Evolutionary conservation across 2,113 vertebrate species (phyloP).

Genomic region (Xerus inauris): DNA sequence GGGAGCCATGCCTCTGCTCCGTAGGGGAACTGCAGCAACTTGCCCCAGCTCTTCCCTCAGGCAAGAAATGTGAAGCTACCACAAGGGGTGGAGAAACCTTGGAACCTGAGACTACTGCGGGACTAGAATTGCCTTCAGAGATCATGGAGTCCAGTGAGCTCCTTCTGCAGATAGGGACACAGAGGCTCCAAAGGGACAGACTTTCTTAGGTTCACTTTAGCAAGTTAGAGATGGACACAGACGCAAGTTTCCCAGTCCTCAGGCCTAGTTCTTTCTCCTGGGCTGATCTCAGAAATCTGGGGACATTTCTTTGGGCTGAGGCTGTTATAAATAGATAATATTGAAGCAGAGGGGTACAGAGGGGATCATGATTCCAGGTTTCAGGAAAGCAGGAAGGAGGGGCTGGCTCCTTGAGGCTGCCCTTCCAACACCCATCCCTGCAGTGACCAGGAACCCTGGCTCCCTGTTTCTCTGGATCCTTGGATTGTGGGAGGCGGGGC

Average conservation of each 20-base stretch:
- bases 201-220: background rate
- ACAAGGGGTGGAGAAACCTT: conserved; percentile 21
- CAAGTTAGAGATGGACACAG: background rate
- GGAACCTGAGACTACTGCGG: conserved; percentile 23
- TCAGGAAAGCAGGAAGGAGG: background rate
- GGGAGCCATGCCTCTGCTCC: conserved; percentile 67
- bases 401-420: background rate
- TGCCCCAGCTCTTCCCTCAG: conserved; percentile 61
- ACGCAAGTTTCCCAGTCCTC: background rate
- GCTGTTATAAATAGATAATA: background rate
- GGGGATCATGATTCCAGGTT: background rate
- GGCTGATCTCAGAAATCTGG: background rate
- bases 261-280: background rate
- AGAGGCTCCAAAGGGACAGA: background rate
- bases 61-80: background rate
- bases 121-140: background rate
- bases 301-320: background rate
- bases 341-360: no score
- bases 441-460: background rate
- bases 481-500: background rate
- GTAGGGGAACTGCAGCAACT: conserved; percentile 84
- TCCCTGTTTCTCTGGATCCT: background rate
- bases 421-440: background rate
- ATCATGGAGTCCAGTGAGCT: background rate
- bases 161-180: background rate